A percentile compares a stretch with the other conserved stretches of the same genome.
Evolutionary conservation across 2,888 invertebrate genomes (phyloP).

Genomic region (Petrolisthes cinctipes): DNA sequence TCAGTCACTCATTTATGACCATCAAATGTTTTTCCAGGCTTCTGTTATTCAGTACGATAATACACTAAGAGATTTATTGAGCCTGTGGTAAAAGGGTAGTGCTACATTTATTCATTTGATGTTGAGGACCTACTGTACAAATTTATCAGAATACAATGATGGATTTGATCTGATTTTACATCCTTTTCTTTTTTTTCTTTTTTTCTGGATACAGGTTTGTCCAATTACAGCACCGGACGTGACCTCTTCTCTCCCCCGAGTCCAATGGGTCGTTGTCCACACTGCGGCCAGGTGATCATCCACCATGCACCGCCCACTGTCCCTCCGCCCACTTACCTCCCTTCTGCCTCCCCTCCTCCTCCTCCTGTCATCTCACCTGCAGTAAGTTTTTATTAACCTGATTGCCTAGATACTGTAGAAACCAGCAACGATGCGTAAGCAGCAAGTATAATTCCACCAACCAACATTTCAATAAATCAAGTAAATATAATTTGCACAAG

Average conservation of each 20-base stretch:
- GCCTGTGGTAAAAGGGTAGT: too few relatives aligned
- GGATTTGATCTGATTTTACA: too few relatives aligned
- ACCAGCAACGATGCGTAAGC: background rate
- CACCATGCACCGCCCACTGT: constrained; percentile 61
- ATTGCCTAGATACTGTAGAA: background rate
- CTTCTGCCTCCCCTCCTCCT: constrained; percentile 60
- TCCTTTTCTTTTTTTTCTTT: background rate
- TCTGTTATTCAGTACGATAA: too few relatives aligned
- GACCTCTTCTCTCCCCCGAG: constrained; percentile 71
- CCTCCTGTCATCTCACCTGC: constrained; percentile 60
- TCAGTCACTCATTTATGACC: too few relatives aligned
- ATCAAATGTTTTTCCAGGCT: too few relatives aligned
- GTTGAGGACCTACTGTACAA: too few relatives aligned
- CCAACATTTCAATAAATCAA: too few relatives aligned
- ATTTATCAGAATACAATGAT: too few relatives aligned
- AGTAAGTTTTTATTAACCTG: constrained; percentile 35
- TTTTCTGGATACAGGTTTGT: constrained; percentile 36
- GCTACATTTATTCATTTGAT: too few relatives aligned
- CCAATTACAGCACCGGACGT: constrained; percentile 65
- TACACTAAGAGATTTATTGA: too few relatives aligned
- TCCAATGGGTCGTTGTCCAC: constrained; percentile 78
- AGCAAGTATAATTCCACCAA: background rate
- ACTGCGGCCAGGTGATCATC: constrained; percentile 77
- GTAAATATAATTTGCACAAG: too few relatives aligned
- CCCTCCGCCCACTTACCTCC: constrained; percentile 55